These are phyloP conservation scores for Thamnophis sirtalis DNA, from an alignment of 2,113 vertebrate species.

Conservation along the genomic window DNA sequence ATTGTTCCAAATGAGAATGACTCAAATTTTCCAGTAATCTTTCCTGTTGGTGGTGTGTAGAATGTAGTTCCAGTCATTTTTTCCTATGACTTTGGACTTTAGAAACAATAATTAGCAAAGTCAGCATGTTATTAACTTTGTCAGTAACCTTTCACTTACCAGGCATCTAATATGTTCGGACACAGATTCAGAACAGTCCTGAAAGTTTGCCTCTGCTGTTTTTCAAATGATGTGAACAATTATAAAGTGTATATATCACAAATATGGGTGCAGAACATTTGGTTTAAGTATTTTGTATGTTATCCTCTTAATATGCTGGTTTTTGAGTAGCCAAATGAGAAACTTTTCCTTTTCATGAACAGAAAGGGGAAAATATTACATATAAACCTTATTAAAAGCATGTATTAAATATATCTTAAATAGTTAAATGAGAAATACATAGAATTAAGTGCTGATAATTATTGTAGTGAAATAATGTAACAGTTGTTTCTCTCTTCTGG, in stretches of 20 bases:
- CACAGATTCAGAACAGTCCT: constrained; percentile 19
- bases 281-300: neutral
- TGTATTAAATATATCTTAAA: neutral
- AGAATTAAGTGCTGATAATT: neutral
- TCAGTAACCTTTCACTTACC: neutral
- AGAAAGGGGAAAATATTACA: neutral
- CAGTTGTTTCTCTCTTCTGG: neutral
- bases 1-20: constrained; percentile 65
- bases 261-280: neutral
- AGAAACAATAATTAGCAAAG: constrained; percentile 68
- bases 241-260: neutral
- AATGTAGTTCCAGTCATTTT: constrained; percentile 69
- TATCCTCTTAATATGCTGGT: neutral
- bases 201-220: constrained; percentile 17
- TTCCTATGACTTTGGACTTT: constrained; percentile 69
- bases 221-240: neutral
- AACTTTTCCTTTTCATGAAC: neutral
- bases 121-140: constrained; percentile 57
- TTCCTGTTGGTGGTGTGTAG: constrained; percentile 56
- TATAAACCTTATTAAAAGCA: neutral
- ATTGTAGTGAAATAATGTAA: neutral
- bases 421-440: neutral
- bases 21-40: constrained; percentile 71
- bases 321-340: neutral
- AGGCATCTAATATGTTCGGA: constrained; percentile 12